Conservation (phyloP, 2,113 vertebrate species). For the Centropus unirufus region DNA sequence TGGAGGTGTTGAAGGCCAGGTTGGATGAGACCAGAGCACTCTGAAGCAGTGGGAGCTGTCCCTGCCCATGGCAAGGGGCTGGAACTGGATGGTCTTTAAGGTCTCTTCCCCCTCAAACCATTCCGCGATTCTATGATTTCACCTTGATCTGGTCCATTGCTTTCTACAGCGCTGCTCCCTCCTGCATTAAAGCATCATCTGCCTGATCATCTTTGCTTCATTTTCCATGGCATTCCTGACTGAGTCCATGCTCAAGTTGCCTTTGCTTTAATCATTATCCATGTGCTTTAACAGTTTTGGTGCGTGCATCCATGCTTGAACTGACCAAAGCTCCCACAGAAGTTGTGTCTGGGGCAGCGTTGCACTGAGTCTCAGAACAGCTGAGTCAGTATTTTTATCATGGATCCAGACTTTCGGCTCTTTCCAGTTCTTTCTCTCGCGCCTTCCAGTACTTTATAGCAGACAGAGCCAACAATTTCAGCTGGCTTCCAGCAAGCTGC, state of each 20-base stretch:
- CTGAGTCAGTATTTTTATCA: not conserved
- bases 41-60: too few species aligned
- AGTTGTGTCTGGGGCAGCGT: too few species aligned
- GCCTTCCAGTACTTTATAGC: not conserved
- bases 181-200: not conserved
- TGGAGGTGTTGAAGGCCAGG: not conserved
- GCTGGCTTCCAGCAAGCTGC: not conserved
- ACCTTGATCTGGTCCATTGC: rapidly evolving
- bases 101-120: too few species aligned
- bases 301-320: rapidly evolving
- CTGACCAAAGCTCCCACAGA: not conserved
- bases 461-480: too few species aligned
- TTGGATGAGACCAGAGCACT: too few species aligned
- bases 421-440: not conserved
- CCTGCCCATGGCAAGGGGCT: too few species aligned
- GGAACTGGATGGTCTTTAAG: too few species aligned
- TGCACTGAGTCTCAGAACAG: not conserved
- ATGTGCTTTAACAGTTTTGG: too few species aligned
- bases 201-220: not conserved
- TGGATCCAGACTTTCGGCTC: not conserved
- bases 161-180: rapidly evolving
- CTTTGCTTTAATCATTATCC: not conserved
- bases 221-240: not conserved
- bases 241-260: not conserved
- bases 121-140: too few species aligned